Evolutionary conservation across 2,797 vertebrate genomes (phyloP).

Genomic region (Lacerta agilis): DNA sequence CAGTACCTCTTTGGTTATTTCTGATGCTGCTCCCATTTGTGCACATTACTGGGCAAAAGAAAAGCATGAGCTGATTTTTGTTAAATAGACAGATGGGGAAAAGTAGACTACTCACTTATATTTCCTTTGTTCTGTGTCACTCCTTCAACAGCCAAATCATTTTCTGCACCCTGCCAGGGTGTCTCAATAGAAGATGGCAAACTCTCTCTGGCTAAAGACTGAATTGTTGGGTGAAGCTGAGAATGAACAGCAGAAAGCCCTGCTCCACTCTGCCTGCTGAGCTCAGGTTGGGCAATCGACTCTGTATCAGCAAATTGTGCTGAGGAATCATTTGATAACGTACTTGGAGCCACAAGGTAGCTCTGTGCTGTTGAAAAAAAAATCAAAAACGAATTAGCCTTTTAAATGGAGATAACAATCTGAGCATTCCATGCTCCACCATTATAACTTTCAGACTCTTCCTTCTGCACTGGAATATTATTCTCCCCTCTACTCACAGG

Average conservation of each 20-base stretch:
- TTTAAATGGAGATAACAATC: not conserved
- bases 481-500: not conserved
- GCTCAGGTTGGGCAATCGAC: constrained; percentile 56
- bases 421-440: not conserved
- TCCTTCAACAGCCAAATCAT: not conserved
- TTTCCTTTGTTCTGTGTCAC: not conserved
- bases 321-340: constrained; percentile 20
- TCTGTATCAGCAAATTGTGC: constrained; percentile 44
- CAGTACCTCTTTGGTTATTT: not conserved
- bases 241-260: constrained; percentile 1
- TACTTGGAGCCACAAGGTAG: not conserved
- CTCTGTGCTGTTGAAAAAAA: constrained; percentile 46
- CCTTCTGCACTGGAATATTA: not conserved
- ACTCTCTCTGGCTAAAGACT: not conserved
- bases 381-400: constrained; percentile 18
- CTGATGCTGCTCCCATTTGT: not conserved
- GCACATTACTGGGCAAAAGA: not conserved
- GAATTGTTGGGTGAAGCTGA: not conserved
- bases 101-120: no score
- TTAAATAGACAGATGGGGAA: not conserved
- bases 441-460: not conserved
- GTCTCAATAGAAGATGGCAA: not conserved
- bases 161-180: not conserved
- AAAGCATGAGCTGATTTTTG: not conserved
- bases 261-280: constrained; percentile 4